phyloP scores from a whole-genome alignment of 2,113 vertebrate genomes.

The Semicossyphus pulcher region DNA sequence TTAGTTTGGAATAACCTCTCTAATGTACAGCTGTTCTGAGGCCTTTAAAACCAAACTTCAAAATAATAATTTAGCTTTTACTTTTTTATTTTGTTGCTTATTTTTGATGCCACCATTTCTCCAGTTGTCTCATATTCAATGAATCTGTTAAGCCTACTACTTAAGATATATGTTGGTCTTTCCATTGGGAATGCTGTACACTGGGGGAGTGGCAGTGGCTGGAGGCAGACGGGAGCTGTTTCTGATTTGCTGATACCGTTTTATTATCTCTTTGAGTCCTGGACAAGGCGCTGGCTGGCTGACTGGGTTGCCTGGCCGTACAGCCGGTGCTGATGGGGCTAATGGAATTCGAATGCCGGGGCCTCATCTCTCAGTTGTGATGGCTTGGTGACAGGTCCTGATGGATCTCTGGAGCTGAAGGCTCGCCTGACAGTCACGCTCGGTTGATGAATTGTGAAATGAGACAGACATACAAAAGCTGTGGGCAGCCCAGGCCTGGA shows the following conservation, averaged over 20 bases:
- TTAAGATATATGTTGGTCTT: too few relatives aligned
- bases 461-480: constrained; percentile 87
- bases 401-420: constrained; percentile 85
- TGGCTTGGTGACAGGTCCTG: constrained; percentile 79
- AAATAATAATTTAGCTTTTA: too few relatives aligned
- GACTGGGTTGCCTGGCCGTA: constrained; percentile 37
- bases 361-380: constrained; percentile 82
- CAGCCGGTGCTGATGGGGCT: constrained; percentile 69
- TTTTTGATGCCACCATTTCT: too few relatives aligned
- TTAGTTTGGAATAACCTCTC: too few relatives aligned
- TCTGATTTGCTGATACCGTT: constrained; percentile 79
- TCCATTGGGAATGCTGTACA: neutral
- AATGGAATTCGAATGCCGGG: constrained; percentile 79
- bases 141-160: neutral
- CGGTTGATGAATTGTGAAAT: constrained; percentile 91
- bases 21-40: too few relatives aligned
- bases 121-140: too few relatives aligned
- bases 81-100: too few relatives aligned
- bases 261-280: constrained; percentile 80
- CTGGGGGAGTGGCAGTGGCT: constrained; percentile 17
- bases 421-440: constrained; percentile 81
- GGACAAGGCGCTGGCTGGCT: constrained; percentile 75
- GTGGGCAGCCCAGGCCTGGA: constrained; percentile 65
- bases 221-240: constrained; percentile 45
- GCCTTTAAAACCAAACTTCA: too few relatives aligned